phyloP scores from a whole-genome alignment of 2,888 invertebrate species.

The Trichogramma dendrolimi region DNA sequence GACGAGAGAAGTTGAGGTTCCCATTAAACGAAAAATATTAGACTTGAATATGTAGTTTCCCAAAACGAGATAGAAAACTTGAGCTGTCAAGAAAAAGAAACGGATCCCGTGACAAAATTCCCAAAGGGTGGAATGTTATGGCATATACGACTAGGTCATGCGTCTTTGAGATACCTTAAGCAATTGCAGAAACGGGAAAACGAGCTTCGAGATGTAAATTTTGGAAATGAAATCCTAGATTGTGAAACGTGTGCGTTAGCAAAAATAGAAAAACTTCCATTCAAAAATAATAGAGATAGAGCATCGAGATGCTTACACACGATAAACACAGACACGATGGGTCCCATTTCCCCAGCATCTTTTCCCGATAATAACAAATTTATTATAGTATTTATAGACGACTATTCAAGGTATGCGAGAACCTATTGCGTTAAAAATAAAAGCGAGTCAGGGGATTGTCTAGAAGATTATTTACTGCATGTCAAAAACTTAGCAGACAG shows the following conservation, averaged over 20 bases:
- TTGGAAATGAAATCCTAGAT: not conserved
- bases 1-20: not conserved
- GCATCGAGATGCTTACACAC: too few relatives aligned
- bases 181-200: not conserved
- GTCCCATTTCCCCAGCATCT: slow-evolving; percentile 28
- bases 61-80: too few relatives aligned
- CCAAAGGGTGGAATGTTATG: not conserved
- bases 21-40: not conserved
- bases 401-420: slow-evolving; percentile 33
- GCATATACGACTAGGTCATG: not conserved
- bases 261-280: not conserved
- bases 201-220: not conserved
- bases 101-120: too few relatives aligned
- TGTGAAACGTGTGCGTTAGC: not conserved
- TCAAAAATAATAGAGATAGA: too few relatives aligned
- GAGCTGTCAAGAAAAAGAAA: too few relatives aligned
- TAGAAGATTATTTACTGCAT: too few relatives aligned
- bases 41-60: too few relatives aligned
- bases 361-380: slow-evolving; percentile 27
- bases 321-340: slow-evolving; percentile 34
- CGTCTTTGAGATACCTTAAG: not conserved
- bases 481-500: too few relatives aligned
- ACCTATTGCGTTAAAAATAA: too few relatives aligned
- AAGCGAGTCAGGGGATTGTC: too few relatives aligned
- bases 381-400: slow-evolving; percentile 30